A percentile compares a stretch with the other conserved stretches of the same genome.
Conservation (phyloP, 2,888 invertebrate species). For the Cheilosia vernalis region DNA sequence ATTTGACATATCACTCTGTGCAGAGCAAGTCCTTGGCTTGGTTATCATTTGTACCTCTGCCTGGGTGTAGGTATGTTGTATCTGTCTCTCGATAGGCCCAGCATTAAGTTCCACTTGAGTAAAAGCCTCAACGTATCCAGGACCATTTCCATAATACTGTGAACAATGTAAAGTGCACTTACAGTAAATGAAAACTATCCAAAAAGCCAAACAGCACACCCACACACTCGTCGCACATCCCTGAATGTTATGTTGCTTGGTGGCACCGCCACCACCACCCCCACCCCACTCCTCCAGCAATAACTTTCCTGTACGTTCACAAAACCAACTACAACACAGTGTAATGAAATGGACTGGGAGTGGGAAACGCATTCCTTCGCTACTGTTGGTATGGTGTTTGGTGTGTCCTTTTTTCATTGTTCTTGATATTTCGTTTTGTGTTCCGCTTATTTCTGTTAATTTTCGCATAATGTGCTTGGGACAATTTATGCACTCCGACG, state of each 20-base stretch:
- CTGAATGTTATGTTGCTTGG: background rate
- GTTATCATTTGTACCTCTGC: conserved; percentile 61
- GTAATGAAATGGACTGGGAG: conserved; percentile 64
- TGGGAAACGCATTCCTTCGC: conserved; percentile 56
- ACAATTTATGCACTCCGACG: conserved; percentile 56
- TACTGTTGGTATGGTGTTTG: background rate
- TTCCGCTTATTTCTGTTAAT: conserved; percentile 60
- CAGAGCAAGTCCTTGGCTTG: conserved; percentile 46
- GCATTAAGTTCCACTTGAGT: conserved; percentile 65
- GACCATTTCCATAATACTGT: conserved; percentile 61
- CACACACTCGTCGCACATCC: background rate
- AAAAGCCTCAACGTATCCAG: conserved; percentile 55
- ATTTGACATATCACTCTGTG: conserved; percentile 67
- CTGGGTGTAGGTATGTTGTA: background rate
- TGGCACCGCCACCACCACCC: background rate
- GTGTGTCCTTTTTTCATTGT: conserved; percentile 34
- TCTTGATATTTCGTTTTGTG: conserved; percentile 8
- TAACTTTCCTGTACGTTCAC: conserved; percentile 18
- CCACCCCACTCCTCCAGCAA: conserved; percentile 26
- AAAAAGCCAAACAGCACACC: conserved; percentile 60
- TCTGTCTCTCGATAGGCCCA: conserved; percentile 47
- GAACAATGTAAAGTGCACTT: conserved; percentile 70
- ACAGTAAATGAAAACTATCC: conserved; percentile 71
- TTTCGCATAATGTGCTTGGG: conserved; percentile 60
- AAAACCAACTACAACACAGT: conserved; percentile 38